Evolutionary conservation across 64 coral and sea anemone species (phyloP).

Genomic region (Porites lutea): DNA sequence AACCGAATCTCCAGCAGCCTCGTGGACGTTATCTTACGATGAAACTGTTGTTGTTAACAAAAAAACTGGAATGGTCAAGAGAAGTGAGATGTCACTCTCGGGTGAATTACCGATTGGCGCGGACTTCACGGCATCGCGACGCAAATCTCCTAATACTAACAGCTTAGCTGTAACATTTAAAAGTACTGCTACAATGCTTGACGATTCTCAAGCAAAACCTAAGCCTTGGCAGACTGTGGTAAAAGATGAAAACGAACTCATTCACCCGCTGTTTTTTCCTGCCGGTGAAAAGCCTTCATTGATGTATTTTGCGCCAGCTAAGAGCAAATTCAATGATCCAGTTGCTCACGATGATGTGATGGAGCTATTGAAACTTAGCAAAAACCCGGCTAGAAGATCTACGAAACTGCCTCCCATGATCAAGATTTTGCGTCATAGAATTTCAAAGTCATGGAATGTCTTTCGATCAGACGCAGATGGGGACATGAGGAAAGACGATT

Average conservation of each 20-base stretch:
- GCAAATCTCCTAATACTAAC: background rate
- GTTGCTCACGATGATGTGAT: background rate
- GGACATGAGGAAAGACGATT: background rate
- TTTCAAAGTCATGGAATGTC: background rate
- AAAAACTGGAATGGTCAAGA: constrained; percentile 56
- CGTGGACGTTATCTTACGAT: constrained; percentile 33
- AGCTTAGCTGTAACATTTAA: constrained; percentile 38
- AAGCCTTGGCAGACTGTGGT: constrained; percentile 1
- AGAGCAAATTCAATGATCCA: background rate
- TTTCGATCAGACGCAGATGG: background rate
- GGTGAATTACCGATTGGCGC: constrained; percentile 19
- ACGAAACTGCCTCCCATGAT: constrained; percentile 28
- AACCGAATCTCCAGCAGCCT: background rate
- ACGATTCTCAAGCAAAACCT: background rate
- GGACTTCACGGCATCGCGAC: background rate
- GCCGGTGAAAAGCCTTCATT: background rate
- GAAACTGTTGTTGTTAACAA: constrained; percentile 49
- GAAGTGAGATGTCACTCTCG: constrained; percentile 20
- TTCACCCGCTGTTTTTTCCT: background rate
- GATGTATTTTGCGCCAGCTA: constrained; percentile 27
- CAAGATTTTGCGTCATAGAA: background rate
- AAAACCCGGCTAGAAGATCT: constrained; percentile 5
- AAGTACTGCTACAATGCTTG: constrained; percentile 32
- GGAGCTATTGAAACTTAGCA: constrained; percentile 1
- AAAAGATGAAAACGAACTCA: constrained; percentile 4